Evolutionary conservation across 2,113 vertebrate genomes (phyloP), one percentile per base, ranked within the genome.

Genomic region (Colossoma macropomum): DNA sequence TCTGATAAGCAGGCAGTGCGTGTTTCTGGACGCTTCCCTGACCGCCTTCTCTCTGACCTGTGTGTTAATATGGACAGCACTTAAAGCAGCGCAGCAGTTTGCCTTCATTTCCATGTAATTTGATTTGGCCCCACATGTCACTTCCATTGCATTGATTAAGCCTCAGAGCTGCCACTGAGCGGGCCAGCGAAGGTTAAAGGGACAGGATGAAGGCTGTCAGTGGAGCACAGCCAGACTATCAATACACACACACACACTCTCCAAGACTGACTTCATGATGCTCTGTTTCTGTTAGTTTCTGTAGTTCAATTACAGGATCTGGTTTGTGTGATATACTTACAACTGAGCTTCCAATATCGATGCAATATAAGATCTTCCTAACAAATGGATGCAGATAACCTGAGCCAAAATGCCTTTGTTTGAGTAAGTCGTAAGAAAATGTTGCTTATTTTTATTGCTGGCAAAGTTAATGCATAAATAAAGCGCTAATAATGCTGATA

Each of bases 111-210:
- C 94, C 94, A 95, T 96, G 94, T 98, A 97, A 97, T 98, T 97
- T 96, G 96, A 97, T 97, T 97, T 96, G 95, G 95, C 95, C 94
- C 90, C 89, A 96, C 96, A 96, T 96, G 96, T 96, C 96, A 95
- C 96, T 96, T 95, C 94, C 93, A 93, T 91, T 92, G 94, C 95
- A 97, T 96, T 96, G 96, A 97, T 97, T 96, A 96, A 95, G 93
- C 95, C 91, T 95, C 94, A 92, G 78, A 91, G 92, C 74, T 92
- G 93, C 94, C 91, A 94, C 93, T 86, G 94, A 90, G 89, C 89
- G 89, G 92, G 91, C 93, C 94, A 91, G 94, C 86, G 69, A 93
- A 94, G 95, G 96, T 93, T 90, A 94, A 93, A 94, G 93, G 93
- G 88, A 86, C 90, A 91, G 86, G 86, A 83, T 90, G 87, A 91